A percentile compares a stretch with the other conserved stretches of the same genome.
Conservation (phyloP, 2,888 invertebrate genomes). For the Conops quadrifasciatus region DNA sequence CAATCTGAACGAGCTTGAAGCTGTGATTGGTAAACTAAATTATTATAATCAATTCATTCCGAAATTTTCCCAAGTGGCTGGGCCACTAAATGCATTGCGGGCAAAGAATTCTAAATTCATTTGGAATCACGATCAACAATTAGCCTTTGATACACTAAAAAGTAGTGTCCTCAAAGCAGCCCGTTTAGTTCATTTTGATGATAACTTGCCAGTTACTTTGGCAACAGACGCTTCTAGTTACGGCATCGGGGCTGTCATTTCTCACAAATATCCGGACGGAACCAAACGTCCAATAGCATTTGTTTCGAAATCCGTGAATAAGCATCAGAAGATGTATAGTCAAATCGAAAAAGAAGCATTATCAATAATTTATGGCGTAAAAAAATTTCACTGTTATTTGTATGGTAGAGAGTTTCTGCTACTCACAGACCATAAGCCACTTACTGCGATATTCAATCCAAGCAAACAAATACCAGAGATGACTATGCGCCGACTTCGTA, state of each 20-base stretch:
- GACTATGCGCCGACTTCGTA: not conserved
- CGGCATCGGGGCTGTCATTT: not conserved
- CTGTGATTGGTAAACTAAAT: too few relatives aligned
- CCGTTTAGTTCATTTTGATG: not conserved
- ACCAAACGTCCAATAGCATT: not conserved
- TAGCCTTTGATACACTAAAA: not conserved
- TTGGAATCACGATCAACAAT: not conserved
- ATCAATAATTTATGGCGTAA: not conserved
- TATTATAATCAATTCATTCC: not conserved
- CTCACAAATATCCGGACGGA: not conserved
- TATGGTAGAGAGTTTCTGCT: not conserved
- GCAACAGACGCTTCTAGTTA: slow-evolving; percentile 3
- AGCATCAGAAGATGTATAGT: not conserved
- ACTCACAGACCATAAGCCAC: not conserved
- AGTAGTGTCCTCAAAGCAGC: not conserved
- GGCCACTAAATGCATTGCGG: not conserved
- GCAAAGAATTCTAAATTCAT: not conserved
- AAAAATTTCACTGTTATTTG: slow-evolving; percentile 4
- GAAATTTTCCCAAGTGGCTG: not conserved
- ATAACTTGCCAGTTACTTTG: slow-evolving; percentile 7
- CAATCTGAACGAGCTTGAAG: slow-evolving; percentile 9
- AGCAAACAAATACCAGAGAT: not conserved
- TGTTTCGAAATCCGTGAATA: not conserved
- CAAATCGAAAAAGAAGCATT: not conserved
- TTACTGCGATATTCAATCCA: slow-evolving; percentile 10